Conservation (phyloP, 1,140 invertebrate genomes). For the Lordiphosa stackelbergi region DNA sequence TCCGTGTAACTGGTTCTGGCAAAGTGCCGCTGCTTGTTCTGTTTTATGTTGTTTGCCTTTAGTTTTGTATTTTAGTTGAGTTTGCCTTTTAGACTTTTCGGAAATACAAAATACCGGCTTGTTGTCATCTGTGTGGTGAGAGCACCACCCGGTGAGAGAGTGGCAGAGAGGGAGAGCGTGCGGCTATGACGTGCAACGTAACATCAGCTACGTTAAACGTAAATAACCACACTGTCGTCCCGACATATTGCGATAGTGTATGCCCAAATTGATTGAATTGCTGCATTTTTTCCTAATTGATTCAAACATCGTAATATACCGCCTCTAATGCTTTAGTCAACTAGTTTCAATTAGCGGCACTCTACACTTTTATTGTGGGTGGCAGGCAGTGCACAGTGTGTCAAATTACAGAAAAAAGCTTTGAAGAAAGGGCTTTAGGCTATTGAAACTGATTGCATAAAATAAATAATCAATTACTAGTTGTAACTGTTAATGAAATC, state of each 20-base stretch:
- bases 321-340: slow-evolving; percentile 19
- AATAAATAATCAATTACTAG: too few relatives aligned
- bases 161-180: slow-evolving; percentile 46
- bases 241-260: slow-evolving; percentile 11
- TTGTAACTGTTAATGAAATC: too few relatives aligned
- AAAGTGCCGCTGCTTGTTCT: slow-evolving; percentile 24
- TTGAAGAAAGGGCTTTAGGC: too few relatives aligned
- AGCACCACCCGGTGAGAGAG: slow-evolving; percentile 1
- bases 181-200: slow-evolving; percentile 14
- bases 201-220: slow-evolving; percentile 1
- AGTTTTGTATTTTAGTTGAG: slow-evolving; percentile 27
- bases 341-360: slow-evolving; percentile 62
- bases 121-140: slow-evolving; percentile 50
- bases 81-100: slow-evolving; percentile 52
- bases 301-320: slow-evolving; percentile 58
- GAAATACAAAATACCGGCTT: slow-evolving; percentile 69
- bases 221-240: slow-evolving; percentile 42
- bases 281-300: slow-evolving; percentile 64
- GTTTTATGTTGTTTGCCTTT: slow-evolving; percentile 29
- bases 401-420: too few relatives aligned
- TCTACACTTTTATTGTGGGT: slow-evolving; percentile 42
- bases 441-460: too few relatives aligned
- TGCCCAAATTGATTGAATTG: slow-evolving; percentile 59
- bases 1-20: slow-evolving; percentile 54
- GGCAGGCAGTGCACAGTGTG: slow-evolving; percentile 9